These are phyloP conservation scores for Ictalurus punctatus DNA, from an alignment of 2,113 vertebrate genomes.

Conservation along the genomic window DNA sequence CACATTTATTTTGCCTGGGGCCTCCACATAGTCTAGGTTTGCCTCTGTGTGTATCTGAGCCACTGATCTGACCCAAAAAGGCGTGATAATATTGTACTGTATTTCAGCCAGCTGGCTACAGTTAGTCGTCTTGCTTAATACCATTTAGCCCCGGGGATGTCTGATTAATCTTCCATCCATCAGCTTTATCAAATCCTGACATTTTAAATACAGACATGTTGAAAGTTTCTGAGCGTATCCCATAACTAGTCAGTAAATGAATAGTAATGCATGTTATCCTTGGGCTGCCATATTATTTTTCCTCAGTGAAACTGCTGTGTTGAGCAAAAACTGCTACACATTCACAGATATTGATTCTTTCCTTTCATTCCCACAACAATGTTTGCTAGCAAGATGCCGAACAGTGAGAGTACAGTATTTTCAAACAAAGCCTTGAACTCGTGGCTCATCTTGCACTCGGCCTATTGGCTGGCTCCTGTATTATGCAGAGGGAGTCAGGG, in stretches of 20 bases:
- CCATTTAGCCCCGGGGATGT: background rate
- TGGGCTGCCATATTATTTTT: too few species aligned
- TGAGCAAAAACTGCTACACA: constrained; percentile 11
- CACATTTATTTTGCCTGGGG: too few species aligned
- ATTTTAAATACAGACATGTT: background rate
- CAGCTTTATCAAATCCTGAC: background rate
- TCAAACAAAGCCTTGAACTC: constrained; percentile 44
- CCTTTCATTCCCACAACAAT: constrained; percentile 6
- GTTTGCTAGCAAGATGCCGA: constrained; percentile 21
- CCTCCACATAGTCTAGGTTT: too few species aligned
- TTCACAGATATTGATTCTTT: constrained; percentile 40
- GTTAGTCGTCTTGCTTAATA: background rate
- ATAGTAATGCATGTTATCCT: background rate
- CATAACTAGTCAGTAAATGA: background rate
- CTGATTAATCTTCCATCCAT: background rate
- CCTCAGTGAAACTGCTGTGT: too few species aligned
- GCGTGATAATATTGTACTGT: background rate
- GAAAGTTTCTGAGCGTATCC: background rate
- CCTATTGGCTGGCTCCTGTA: constrained; percentile 29
- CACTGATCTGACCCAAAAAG: background rate
- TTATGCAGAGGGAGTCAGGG: constrained; percentile 28
- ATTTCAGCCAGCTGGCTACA: background rate
- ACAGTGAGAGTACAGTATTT: constrained; percentile 44
- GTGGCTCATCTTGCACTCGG: constrained; percentile 18
- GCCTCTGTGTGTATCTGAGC: background rate